Conservation (phyloP, 2,888 invertebrate species). For the Oligia strigilis region DNA sequence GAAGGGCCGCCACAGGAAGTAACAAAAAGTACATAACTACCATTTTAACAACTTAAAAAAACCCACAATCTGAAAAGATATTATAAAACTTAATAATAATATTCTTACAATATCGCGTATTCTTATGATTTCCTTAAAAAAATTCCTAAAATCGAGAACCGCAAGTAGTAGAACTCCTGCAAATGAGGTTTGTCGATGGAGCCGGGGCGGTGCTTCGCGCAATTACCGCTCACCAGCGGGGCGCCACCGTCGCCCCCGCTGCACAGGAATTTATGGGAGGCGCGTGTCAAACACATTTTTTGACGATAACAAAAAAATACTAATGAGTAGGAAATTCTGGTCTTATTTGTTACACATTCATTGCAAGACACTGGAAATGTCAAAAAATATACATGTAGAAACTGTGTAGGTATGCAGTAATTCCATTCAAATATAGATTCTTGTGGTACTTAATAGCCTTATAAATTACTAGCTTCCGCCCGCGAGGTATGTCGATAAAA, state of each 20-base stretch:
- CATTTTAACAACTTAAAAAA: neutral
- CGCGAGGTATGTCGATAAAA: too few relatives aligned
- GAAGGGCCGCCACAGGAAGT: neutral
- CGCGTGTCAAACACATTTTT: slow-evolving; percentile 63
- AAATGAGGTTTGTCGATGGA: slow-evolving; percentile 82
- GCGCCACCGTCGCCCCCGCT: slow-evolving; percentile 69
- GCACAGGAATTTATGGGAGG: slow-evolving; percentile 77
- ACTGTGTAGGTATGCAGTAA: neutral
- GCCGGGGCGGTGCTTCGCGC: slow-evolving; percentile 75
- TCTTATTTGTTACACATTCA: slow-evolving; percentile 20
- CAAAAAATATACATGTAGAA: neutral
- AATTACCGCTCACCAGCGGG: slow-evolving; percentile 78
- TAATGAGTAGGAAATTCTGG: slow-evolving; percentile 9
- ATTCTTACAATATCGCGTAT: neutral
- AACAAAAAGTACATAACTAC: neutral
- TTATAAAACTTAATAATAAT: neutral
- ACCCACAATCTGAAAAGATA: neutral
- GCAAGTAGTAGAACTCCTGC: slow-evolving; percentile 73
- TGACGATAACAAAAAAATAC: slow-evolving; percentile 30
- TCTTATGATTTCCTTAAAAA: neutral
- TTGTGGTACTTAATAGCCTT: neutral
- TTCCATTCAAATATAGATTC: neutral
- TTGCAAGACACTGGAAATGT: neutral
- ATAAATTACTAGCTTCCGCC: neutral
- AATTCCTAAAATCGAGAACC: slow-evolving; percentile 63